Evolutionary conservation across 1,140 invertebrate genomes (phyloP), one percentile per base, ranked within the genome.

Genomic region (Bombus soroeensis): DNA sequence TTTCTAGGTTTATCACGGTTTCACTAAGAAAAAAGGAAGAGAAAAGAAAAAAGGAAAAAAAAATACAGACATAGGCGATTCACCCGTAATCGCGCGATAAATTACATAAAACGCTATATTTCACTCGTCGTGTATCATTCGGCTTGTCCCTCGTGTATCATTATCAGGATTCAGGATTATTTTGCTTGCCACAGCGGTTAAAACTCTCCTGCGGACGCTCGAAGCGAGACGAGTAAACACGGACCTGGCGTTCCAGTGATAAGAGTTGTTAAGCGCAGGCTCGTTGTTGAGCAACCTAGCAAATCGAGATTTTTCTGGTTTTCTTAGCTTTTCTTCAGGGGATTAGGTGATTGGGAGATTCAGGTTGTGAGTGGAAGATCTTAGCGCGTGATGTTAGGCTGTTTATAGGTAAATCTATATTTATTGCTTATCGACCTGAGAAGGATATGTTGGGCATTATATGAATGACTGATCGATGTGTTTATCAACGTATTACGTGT

Each of bases 81-180:
- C 66, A 25, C 22, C n/a, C 10, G 47, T 39, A 34, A 71, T 59
- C 47, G 39, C n/a, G 66, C 68, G 34, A 80, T 80, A 85, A 85
- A 85, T 85, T 53, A 53, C 12, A 3, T 6, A 28, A 28, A 64
- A n/a, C 37, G 37, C 41, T 80, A 62, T 85, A 85, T 73, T 73
- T 85, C 68, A 85, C 64, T 64, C 43, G 57, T 34, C 47, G 6
- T 18, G 34, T 68, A 68, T 68, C 66, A 25, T 64, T 64, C 66
- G 66, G n/a, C 28, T 41, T 32, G 28, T 34, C 41, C 57, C 22
- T 18, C 83, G 68, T 72, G 53, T 85, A 85, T 85, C 83, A 80
- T 85, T 85, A 73, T 80, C 68, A 10, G 15, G 68, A 47, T 64
- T 59, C 77, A 25, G 68, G 83, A 85, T 85, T 79, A 80, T 85